Evolutionary conservation across 1,140 invertebrate species (phyloP), one percentile per base, ranked within the genome.

Genomic region (Nylanderia fulva): DNA sequence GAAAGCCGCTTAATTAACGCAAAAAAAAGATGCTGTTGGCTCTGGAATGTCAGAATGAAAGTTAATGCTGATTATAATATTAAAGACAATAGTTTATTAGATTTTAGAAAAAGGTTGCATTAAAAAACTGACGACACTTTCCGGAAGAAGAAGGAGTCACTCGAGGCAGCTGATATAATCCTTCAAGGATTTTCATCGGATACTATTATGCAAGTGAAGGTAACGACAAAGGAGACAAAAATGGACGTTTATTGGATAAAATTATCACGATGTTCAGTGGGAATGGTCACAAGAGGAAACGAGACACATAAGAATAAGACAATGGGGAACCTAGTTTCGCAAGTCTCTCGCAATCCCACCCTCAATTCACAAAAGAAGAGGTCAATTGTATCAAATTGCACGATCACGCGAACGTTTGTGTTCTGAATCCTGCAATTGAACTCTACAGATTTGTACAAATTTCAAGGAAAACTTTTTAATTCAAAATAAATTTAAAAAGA

Each of bases 251-350:
- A 66, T 88, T 89, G 74, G 85, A 89, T 60, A 56, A 75, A 84
- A 89, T 89, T 89, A 89, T 89, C 87, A 66, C 72, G 77, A 88
- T 84, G 79, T 42, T 69, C 87, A 91, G 92, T 93, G 93, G 90
- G 93, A 94, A 94, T 93, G 90, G 90, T 94, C 93, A 93, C 93
- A 92, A 92, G 90, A 91, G 91, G 91, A 93, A 90, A 89, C 69
- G 88, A 89, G 88, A 90, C 85, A 85, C 13, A 61, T 85, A 85
- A 85, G 88, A 90, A 89, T 87, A 72, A 90, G 85, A 90, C 88
- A 90, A 90, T 90, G 60, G 42, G 42, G 24, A 33, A 21, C 18
- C 45, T 18, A 9, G 85, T 90, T 90, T 89, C 88, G 85, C 88
- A 90, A 90, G 60, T 72, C 61, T 90, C 88, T 76, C 85, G 80